Base-by-base conservation (phyloP, 2,797 vertebrate genomes). In the Tadarida brasiliensis region DNA sequence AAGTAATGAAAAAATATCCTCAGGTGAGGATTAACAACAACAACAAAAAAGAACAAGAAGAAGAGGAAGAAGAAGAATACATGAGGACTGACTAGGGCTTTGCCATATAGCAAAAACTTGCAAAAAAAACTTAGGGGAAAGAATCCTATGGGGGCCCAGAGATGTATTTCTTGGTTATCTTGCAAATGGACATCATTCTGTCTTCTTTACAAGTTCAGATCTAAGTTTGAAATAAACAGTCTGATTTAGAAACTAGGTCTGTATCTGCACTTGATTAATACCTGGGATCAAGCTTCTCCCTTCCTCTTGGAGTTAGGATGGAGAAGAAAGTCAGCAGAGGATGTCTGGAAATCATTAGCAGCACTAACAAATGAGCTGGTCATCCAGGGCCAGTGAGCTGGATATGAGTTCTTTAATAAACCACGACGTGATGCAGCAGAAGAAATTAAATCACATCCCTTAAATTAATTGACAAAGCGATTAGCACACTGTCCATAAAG, bases 381-480 rank as follows among this genome's bases (percentile, higher is more conserved):
- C 82, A 90, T 54, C n/a, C n/a, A 90, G 56, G 33, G 49, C 76
- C 59, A 68, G 90, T 54, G 59, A 96, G 17, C 87, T 61, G 68
- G 51, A 68, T 83, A 68, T 88, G 78, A 94, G 56, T 78, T 92
- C 33, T 86, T 95, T 97, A 87, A 94, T 89, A 91, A 91, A 51
- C 33, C 14, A 39, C 26, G 65, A 22, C 56, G 51, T 80, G 35
- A 77, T 90, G 26, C 56, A 86, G 28, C 65, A 86, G 91, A 83
- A 80, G 63, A 93, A 93, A 91, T 93, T 89, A 93, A 94, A 96
- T 96, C 49, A 56, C 16, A 87, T 87, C 74, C 83, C 59, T 95
- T 83, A 81, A 49, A 95, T 71, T 92, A 93, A 95, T 90, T 92
- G 90, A 87, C 80, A 91, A 92, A 63, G 63, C 80, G 91, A 67